A percentile compares a stretch with the other conserved stretches of the same genome.
Evolutionary conservation across 2,797 vertebrate genomes (phyloP).

Genomic region (Basileuterus tristriatus): DNA sequence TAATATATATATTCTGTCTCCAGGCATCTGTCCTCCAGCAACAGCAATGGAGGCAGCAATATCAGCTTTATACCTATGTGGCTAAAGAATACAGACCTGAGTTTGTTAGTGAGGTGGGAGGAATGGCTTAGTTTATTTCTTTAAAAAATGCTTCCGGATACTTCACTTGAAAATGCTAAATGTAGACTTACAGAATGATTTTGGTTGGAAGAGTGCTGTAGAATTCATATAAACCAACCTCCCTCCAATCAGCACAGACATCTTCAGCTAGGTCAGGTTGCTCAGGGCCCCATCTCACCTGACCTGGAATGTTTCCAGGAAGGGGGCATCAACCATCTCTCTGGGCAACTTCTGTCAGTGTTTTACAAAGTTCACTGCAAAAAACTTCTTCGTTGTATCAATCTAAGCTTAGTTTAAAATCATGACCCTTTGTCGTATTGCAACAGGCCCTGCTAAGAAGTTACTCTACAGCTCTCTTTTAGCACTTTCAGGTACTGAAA

Average conservation of each 20-base stretch:
- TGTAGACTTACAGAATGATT: background rate
- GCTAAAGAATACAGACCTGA: background rate
- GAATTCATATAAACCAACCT: background rate
- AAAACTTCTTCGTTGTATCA: background rate
- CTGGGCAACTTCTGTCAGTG: background rate
- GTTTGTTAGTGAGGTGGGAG: background rate
- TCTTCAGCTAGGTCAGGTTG: background rate
- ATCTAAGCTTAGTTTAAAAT: background rate
- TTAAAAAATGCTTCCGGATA: background rate
- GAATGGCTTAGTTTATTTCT: background rate
- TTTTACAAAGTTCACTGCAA: background rate
- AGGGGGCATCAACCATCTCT: background rate
- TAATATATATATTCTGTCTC: background rate
- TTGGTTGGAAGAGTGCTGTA: background rate
- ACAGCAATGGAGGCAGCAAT: background rate
- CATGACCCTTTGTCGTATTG: fast-evolving
- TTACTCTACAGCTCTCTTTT: background rate
- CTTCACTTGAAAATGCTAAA: background rate
- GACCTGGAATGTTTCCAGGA: background rate
- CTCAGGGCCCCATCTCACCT: background rate
- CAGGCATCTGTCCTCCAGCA: background rate
- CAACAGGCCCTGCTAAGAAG: background rate
- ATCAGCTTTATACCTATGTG: background rate
- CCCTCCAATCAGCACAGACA: background rate
- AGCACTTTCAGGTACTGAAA: background rate